Evolutionary conservation across 2,797 vertebrate genomes (phyloP), one percentile per base, ranked within the genome.

Genomic region (Varecia variegata): DNA sequence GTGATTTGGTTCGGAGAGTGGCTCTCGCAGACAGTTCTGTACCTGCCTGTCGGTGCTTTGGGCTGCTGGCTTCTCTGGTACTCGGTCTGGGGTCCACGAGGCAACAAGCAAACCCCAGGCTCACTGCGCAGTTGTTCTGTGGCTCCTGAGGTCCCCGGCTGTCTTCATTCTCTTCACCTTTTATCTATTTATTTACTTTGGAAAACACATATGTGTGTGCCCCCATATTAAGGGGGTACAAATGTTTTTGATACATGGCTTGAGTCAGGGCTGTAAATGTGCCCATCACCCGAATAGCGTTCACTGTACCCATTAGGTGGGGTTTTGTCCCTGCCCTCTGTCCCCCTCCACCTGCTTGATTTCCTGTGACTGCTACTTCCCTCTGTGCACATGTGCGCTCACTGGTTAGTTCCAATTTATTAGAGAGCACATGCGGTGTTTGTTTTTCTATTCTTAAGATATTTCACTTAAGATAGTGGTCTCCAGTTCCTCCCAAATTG

Each of bases 91-190:
- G 54, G 21, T 50, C 11, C 9, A 10, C 0, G 3, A 32, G 3
- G 4, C 18, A 13, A 74, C 54, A 32, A 35, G 27, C 35, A 54
- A 82, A 13, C 38, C 25, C 12, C 0, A 2, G 32, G 21, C 32
- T 40, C 11, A 2, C 2, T 0, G 1, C 5, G 2, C 0, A 7
- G 38, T 1, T 25, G 15, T 30, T 17, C 2, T 1, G 10, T 27
- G 17, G 18, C 3, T 25, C 27, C 4, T 52, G 8, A 43, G 38
- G 4, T 3, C 50, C 76, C 1, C 0, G 25, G 14, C 30, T 8
- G 38, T 8, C 76, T 32, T 4, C 25, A 27, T 56, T 50, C 62
- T 88, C 7, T 18, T 27, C 11, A 1, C 6, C 17, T 40, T n/a
- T 47, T 38, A 30, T 62, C 60, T n/a, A 32, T 65, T n/a, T 65